Base-by-base conservation (phyloP, 2,888 invertebrate genomes). In the Pediacus dermestoides region DNA sequence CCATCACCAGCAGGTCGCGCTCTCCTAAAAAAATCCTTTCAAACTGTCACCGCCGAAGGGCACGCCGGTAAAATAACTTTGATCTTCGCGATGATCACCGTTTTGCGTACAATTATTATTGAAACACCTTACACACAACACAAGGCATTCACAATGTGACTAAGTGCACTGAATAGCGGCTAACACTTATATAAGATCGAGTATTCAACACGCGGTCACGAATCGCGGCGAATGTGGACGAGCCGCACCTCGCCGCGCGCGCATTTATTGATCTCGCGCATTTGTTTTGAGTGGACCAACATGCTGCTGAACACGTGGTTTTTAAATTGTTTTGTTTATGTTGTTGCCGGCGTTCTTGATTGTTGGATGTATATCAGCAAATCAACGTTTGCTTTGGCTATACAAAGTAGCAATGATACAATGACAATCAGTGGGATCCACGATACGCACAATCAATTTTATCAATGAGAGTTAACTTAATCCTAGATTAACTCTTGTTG, bases 201-300 rank as follows among this genome's bases (percentile, higher is more conserved):
- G 44, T 35, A 43, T 42, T 46, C 40, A 53, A 47, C 57, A 58
- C 59, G 58, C 56, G 57, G 57, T 55, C 42, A 42, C 58, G 55
- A 46, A 33, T 23, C 39, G 15, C 37, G 39, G 49, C 60, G 60
- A 55, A 40, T 30, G 25, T 21, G 15, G 22, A 44, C 60, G 60
- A 61, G 55, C 58, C 61, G 59, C 61, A 55, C 61, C 60, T 60
- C 49, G 44, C 38, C 44, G 50, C 57, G 54, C 56, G 60, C 58
- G 58, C 57, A 57, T 43, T 48, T 55, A 57, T 57, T 54, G 58
- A 59, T 59, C 52, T 21, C 38, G 30, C 37, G 27, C 27, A 27
- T 30, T 41, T 18, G 22, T 23, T 35, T 32, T 33, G 27, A 15
- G 10, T 16, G 21, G 26, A 15, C 6, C 26, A 34, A 26, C 34